Base-by-base conservation (phyloP, 2,113 vertebrate species). In the Actinemys pallida region DNA sequence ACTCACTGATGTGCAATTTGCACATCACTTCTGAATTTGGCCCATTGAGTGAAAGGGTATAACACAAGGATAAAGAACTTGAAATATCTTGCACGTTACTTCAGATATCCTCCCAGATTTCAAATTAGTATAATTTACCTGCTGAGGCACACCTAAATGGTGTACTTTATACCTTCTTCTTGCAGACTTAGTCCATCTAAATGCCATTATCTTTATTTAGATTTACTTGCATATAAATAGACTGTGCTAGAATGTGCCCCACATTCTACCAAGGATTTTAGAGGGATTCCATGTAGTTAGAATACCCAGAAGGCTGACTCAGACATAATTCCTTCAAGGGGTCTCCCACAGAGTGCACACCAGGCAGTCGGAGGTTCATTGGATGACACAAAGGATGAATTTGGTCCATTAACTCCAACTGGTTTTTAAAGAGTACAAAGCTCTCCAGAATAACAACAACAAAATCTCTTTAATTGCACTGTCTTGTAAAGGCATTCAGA, bases 401-500 rank as follows among this genome's bases (percentile, higher is more conserved):
- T 56, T 3, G 0, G 78, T 81, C 45, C 87, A 54, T 27, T 90
- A 12, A 86, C 88, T 59, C 78, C 3, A 3, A 53, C 25, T n/a
- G 12, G 13, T 2, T 4, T 93, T 86, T 39, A 83, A 20, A 87
- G 20, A 2, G 5, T 81, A 62, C 88, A 90, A 94, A 65, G 35
- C 4, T 35, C 84, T 87, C 59, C 3, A 1, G 69, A 56, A 82
- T 9, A 17, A 0, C 0, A 25, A 45, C 87, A 57, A 89, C 6
- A 47, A 49, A 12, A n/a, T 10, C 6, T 88, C 49, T 50, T 83
- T 39, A 88, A 8, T 8, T 56, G 12, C 14, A 79, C 13, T 2
- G n/a, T 39, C 80, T 39, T 20, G 42, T 54, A 35, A 90, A 81
- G 82, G 1, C 53, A 2, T 75, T 90, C 22, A 42, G 6, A 53